A percentile compares a stretch with the other conserved stretches of the same genome.
phyloP scores from a whole-genome alignment of 2,113 vertebrate genomes.

The Ceyx cyanopectus region DNA sequence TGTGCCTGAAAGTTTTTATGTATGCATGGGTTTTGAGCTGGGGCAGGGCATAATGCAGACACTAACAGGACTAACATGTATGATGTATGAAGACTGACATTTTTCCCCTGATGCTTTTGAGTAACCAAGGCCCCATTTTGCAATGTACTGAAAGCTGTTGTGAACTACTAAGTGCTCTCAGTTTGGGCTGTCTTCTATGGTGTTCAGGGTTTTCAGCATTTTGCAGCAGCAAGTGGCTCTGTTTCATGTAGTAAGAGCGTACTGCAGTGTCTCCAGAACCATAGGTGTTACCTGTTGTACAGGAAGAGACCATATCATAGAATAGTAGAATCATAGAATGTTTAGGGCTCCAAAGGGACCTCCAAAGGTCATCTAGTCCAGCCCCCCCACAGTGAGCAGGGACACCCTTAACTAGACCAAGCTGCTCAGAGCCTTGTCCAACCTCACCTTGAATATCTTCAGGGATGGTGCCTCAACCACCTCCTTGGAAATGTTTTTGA shows the following conservation, averaged over 20 bases:
- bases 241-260: rapidly evolving
- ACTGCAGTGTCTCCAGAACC: neutral
- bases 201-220: neutral
- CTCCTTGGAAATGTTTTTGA: neutral
- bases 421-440: too few species aligned
- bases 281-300: neutral
- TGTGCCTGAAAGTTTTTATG: neutral
- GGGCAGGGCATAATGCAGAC: neutral
- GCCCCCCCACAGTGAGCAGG: too few species aligned
- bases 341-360: too few species aligned
- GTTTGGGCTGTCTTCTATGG: neutral
- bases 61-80: neutral
- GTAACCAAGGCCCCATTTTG: neutral
- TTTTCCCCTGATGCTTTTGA: neutral
- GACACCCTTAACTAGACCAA: too few species aligned
- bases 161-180: neutral
- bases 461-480: too few species aligned
- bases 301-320: neutral
- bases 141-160: neutral
- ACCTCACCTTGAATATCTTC: too few species aligned
- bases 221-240: neutral
- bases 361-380: too few species aligned
- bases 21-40: neutral
- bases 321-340: too few species aligned
- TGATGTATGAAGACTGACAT: rapidly evolving